phyloP scores from a whole-genome alignment of 2,113 vertebrate genomes.

The Eidolon helvum region DNA sequence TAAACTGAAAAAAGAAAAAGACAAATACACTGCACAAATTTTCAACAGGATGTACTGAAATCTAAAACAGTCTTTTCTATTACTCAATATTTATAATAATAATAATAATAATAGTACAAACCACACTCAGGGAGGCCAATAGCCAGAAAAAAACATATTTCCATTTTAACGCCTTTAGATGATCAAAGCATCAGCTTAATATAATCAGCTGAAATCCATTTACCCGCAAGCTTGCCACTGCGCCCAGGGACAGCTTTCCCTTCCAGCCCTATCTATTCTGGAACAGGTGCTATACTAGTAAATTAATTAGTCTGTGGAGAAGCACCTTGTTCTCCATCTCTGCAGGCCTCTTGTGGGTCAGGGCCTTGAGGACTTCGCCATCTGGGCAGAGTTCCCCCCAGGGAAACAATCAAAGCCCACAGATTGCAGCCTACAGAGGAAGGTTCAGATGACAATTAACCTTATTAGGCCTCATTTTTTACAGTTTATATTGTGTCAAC shows the following conservation, averaged over 20 bases:
- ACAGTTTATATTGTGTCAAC: conserved; percentile 85
- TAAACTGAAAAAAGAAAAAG: conserved; percentile 32
- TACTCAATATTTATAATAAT: conserved; percentile 70
- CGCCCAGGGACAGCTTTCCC: conserved; percentile 88
- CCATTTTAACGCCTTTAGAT: conserved; percentile 98
- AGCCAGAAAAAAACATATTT: conserved; percentile 95
- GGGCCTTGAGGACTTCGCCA: conserved; percentile 95
- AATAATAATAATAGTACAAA: conserved; percentile 74
- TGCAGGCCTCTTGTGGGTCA: conserved; percentile 93
- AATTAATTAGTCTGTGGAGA: conserved; percentile 99
- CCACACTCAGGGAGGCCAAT: conserved; percentile 83
- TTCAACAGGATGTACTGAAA: conserved; percentile 77
- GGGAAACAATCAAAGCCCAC: conserved; percentile 90
- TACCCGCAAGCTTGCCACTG: conserved; percentile 90
- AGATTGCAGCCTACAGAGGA: conserved; percentile 91
- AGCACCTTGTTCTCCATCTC: conserved; percentile 96
- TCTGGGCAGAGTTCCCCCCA: conserved; percentile 94
- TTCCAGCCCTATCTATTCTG: conserved; percentile 95
- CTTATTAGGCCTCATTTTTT: conserved; percentile 93
- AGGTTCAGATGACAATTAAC: conserved; percentile 99
- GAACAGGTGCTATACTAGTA: conserved; percentile 99
- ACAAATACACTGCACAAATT: conserved; percentile 40
- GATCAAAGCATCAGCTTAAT: conserved; percentile 99
- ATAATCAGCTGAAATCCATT: conserved; percentile 99
- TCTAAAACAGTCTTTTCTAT: conserved; percentile 75